A percentile compares a stretch with the other conserved stretches of the same genome.
Conservation (phyloP, 2,888 invertebrate genomes). For the Melikaiella ostensackeni region DNA sequence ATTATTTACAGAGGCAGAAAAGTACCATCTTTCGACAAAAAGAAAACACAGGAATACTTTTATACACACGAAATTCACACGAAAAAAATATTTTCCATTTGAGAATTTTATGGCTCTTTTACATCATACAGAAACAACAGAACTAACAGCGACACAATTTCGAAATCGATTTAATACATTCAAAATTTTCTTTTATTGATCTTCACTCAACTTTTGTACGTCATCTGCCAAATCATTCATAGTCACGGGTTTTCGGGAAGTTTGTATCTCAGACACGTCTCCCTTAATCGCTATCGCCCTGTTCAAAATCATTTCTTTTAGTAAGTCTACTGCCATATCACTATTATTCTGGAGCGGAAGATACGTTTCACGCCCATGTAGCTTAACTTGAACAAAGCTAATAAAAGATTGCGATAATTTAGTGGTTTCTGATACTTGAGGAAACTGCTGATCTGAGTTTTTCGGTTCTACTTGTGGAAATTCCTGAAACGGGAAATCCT, state of each 20-base stretch:
- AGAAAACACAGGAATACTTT: too few relatives aligned
- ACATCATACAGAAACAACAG: too few relatives aligned
- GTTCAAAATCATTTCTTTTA: not conserved
- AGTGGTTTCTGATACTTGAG: not conserved
- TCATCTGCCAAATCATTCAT: not conserved
- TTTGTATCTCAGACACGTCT: not conserved
- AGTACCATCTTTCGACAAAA: too few relatives aligned
- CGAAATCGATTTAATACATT: not conserved
- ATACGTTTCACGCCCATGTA: not conserved
- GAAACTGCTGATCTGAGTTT: not conserved
- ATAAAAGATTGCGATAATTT: not conserved
- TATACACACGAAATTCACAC: too few relatives aligned
- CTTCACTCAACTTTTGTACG: not conserved
- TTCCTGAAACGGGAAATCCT: not conserved
- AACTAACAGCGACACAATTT: not conserved
- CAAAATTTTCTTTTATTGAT: not conserved
- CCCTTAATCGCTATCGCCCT: not conserved
- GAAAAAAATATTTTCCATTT: too few relatives aligned
- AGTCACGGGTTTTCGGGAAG: not conserved
- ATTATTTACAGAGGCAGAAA: too few relatives aligned
- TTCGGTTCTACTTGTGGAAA: not conserved
- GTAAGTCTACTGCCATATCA: not conserved
- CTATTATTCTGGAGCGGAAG: conserved; percentile 9
- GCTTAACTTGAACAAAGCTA: conserved; percentile 40
- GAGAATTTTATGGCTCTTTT: too few relatives aligned